Evolutionary conservation across 2,888 invertebrate genomes (phyloP).

Genomic region (Pyrocoelia pectoralis): DNA sequence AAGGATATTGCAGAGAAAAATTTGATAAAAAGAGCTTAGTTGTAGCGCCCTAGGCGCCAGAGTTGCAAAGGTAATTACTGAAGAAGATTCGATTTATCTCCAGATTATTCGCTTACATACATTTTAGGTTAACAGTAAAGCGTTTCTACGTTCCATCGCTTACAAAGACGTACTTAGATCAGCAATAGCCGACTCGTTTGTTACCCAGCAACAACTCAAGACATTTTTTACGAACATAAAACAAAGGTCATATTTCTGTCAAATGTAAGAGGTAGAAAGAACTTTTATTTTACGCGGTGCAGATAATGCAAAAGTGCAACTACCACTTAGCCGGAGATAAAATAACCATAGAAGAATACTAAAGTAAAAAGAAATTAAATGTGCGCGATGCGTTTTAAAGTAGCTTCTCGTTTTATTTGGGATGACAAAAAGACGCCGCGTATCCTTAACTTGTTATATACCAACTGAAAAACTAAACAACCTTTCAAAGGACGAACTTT

Average conservation of each 20-base stretch:
- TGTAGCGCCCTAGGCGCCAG: slow-evolving; percentile 35
- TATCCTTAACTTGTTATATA: slow-evolving; percentile 21
- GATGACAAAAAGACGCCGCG: slow-evolving; percentile 24
- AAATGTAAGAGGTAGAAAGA: slow-evolving; percentile 30
- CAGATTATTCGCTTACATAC: slow-evolving; percentile 43
- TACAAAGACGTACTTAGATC: slow-evolving; percentile 35
- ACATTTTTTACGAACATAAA: slow-evolving; percentile 19
- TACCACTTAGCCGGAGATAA: slow-evolving; percentile 19
- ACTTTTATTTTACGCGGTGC: slow-evolving; percentile 22
- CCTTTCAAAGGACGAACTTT: slow-evolving; percentile 41
- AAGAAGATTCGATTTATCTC: slow-evolving; percentile 44
- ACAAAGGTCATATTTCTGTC: slow-evolving; percentile 35
- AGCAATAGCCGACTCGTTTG: slow-evolving; percentile 35
- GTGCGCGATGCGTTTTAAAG: slow-evolving; percentile 26
- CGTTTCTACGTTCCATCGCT: slow-evolving; percentile 32
- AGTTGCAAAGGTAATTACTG: slow-evolving; percentile 41
- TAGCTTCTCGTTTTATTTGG: slow-evolving; percentile 21
- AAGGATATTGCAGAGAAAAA: slow-evolving; percentile 16
- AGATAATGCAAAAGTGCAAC: slow-evolving; percentile 32
- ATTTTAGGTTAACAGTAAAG: slow-evolving; percentile 39
- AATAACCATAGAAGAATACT: slow-evolving; percentile 13
- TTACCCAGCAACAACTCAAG: slow-evolving; percentile 28
- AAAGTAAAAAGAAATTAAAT: slow-evolving; percentile 23
- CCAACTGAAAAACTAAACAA: slow-evolving; percentile 35
- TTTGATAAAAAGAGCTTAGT: slow-evolving; percentile 18